A percentile compares a stretch with the other conserved stretches of the same genome.
Conservation (phyloP, 2,888 invertebrate species). For the Pycnomerus fuliginosus region DNA sequence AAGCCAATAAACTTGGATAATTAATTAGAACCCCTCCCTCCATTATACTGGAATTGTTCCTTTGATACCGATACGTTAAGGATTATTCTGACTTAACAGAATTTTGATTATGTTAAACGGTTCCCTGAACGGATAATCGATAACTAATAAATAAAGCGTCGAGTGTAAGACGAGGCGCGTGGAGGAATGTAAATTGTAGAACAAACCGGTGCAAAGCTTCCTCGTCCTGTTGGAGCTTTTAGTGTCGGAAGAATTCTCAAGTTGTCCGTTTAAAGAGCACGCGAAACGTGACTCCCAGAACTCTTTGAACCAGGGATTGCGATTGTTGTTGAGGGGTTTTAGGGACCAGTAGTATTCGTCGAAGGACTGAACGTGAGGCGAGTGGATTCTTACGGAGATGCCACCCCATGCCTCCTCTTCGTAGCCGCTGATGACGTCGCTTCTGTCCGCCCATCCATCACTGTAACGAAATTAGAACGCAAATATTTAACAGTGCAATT, state of each 20-base stretch:
- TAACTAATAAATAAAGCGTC: no score
- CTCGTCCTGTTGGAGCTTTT: conserved; percentile 20
- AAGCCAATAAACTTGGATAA: no score
- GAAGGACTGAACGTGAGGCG: conserved; percentile 65
- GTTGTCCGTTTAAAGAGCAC: conserved; percentile 52
- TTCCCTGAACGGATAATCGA: no score
- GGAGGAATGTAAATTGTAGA: no score
- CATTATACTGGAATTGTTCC: no score
- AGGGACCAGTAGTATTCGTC: conserved; percentile 69
- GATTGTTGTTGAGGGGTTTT: conserved; percentile 61
- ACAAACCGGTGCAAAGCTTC: conserved; percentile 23
- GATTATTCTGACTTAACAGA: no score
- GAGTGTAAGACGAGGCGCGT: no score
- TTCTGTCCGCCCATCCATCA: conserved; percentile 76
- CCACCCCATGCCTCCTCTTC: conserved; percentile 69
- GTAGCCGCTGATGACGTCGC: conserved; percentile 69
- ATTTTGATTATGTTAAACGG: no score
- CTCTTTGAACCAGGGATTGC: conserved; percentile 75
- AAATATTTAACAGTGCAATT: no score
- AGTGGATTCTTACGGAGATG: conserved; percentile 73
- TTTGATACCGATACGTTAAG: no score
- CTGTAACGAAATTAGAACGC: no score
- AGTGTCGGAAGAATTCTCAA: conserved; percentile 7
- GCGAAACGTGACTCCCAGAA: conserved; percentile 75
- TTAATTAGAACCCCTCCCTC: no score